phyloP scores from a whole-genome alignment of 2,113 vertebrate species.

The Todiramphus saurophagus region DNA sequence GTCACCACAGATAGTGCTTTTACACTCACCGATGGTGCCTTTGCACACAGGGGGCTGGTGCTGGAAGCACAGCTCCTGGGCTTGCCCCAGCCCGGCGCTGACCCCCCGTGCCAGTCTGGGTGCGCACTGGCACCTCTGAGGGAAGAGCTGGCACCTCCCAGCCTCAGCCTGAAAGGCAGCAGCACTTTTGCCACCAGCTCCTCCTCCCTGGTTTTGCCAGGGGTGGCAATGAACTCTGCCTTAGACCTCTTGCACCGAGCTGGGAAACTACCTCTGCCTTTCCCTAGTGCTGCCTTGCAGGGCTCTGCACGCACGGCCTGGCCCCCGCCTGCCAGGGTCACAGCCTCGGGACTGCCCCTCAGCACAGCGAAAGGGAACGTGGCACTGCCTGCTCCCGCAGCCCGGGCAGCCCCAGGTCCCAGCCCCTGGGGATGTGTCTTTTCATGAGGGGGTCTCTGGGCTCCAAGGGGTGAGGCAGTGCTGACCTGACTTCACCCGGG shows the following conservation, averaged over 20 bases:
- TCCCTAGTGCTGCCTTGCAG: not conserved
- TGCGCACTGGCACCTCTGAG: not conserved
- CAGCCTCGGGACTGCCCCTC: not conserved
- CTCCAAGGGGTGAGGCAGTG: accelerated
- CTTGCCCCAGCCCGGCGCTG: not conserved
- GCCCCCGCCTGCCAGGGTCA: not conserved
- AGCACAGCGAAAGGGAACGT: accelerated
- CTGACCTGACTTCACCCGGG: not conserved
- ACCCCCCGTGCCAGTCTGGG: not conserved
- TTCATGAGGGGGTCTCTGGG: not conserved
- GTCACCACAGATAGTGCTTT: not conserved
- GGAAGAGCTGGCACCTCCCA: not conserved
- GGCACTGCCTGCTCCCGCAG: not conserved
- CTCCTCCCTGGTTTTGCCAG: not conserved
- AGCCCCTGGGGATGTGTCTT: not conserved
- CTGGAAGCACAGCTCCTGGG: not conserved
- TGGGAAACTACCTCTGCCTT: not conserved
- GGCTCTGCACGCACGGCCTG: accelerated
- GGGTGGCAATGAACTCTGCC: accelerated
- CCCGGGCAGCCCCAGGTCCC: accelerated
- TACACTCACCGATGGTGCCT: not conserved
- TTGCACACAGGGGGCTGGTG: not conserved
- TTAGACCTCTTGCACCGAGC: not conserved
- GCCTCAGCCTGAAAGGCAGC: not conserved
- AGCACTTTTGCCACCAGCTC: not conserved